These are phyloP conservation scores for Crioceris asparagi DNA, from an alignment of 2,888 invertebrate species.

Conservation along the genomic window DNA sequence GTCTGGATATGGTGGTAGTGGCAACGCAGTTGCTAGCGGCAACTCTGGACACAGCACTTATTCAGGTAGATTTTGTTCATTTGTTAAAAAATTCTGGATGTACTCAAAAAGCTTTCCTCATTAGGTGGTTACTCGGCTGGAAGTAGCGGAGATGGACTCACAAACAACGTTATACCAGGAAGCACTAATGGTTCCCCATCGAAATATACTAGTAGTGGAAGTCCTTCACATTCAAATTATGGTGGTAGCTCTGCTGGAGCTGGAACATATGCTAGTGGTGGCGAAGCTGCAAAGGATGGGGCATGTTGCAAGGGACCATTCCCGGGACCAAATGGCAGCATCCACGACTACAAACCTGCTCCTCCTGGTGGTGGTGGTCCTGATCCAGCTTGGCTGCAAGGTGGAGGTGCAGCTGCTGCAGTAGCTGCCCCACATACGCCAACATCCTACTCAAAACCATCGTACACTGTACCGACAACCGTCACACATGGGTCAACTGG, in stretches of 20 bases:
- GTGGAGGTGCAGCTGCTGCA: slow-evolving; percentile 5
- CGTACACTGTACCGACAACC: slow-evolving; percentile 1
- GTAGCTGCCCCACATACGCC: not conserved
- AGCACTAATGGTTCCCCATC: not conserved
- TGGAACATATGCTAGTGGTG: slow-evolving; percentile 1
- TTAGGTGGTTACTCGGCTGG: not conserved
- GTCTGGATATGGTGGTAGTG: slow-evolving; percentile 8
- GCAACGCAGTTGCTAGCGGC: too few species aligned
- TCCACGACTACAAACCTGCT: slow-evolving; percentile 21
- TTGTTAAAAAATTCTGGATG: not conserved
- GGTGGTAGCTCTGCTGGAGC: not conserved
- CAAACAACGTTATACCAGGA: not conserved
- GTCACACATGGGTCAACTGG: slow-evolving; percentile 6
- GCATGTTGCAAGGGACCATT: slow-evolving; percentile 19
- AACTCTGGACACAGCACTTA: too few species aligned
- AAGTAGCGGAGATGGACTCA: too few species aligned
- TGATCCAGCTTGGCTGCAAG: slow-evolving; percentile 10
- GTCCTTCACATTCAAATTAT: not conserved
- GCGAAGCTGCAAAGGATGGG: not conserved
- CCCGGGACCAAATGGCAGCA: slow-evolving; percentile 23
- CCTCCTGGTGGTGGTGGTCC: slow-evolving; percentile 12
- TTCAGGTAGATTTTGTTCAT: too few species aligned
- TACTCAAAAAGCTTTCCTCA: slow-evolving; percentile 1
- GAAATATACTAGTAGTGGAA: not conserved
- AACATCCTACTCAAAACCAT: not conserved